A percentile compares a stretch with the other conserved stretches of the same genome.
These are phyloP conservation scores for Lemur catta DNA, from an alignment of 2,797 vertebrate genomes.

Conservation along the genomic window DNA sequence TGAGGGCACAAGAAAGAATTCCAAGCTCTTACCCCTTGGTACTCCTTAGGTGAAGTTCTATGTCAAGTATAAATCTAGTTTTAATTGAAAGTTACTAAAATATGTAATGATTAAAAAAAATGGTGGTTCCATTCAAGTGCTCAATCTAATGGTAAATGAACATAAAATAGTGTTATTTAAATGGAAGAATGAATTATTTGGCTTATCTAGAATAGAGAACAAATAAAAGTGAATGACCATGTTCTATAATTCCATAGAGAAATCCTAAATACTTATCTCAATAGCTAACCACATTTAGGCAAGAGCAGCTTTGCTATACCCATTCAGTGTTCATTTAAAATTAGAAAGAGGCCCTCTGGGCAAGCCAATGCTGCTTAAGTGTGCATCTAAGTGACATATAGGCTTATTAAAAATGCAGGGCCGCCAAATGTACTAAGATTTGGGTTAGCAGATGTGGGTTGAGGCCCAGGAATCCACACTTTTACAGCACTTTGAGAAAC, in stretches of 20 bases:
- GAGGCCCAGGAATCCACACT: background rate
- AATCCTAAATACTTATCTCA: slow-evolving; percentile 10
- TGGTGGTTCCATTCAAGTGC: background rate
- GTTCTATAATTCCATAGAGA: background rate
- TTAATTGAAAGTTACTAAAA: slow-evolving; percentile 28
- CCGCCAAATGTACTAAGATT: slow-evolving; percentile 11
- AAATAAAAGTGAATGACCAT: slow-evolving; percentile 24
- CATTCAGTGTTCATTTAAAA: slow-evolving; percentile 16
- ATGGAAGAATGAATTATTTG: background rate
- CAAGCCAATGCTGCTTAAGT: background rate
- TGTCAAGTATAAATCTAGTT: slow-evolving; percentile 14
- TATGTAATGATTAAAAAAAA: slow-evolving; percentile 6
- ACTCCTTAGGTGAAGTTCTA: background rate
- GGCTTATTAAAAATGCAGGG: slow-evolving; percentile 17
- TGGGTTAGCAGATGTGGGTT: slow-evolving; percentile 39
- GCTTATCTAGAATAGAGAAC: background rate
- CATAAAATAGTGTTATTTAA: slow-evolving; percentile 28
- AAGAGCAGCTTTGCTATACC: background rate
- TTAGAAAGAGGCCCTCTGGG: background rate
- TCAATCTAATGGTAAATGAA: background rate
- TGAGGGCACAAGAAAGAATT: background rate
- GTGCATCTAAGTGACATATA: slow-evolving; percentile 24
- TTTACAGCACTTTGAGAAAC: slow-evolving; percentile 16
- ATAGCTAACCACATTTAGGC: background rate
- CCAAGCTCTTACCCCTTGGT: background rate